Percentiles rank a stretch among this genome's conserved stretches.
phyloP scores from a whole-genome alignment of 2,113 vertebrate genomes.

The Redunca redunca region DNA sequence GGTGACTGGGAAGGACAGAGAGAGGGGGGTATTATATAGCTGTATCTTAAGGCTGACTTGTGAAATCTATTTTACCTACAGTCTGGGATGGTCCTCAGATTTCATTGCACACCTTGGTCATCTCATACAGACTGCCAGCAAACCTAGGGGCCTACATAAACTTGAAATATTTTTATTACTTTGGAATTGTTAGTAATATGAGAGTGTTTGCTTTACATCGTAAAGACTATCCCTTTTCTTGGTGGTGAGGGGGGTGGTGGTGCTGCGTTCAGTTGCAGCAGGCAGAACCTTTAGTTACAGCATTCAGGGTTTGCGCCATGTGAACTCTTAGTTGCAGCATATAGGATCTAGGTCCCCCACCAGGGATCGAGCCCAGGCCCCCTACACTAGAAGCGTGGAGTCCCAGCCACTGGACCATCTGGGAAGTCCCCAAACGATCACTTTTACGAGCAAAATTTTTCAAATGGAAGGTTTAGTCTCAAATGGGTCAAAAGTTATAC shows the following conservation, averaged over 20 bases:
- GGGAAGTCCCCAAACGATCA: not conserved
- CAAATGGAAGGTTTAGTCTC: not conserved
- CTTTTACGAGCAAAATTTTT: not conserved
- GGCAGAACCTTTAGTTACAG: not conserved
- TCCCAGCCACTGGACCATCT: not conserved
- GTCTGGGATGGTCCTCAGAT: not conserved
- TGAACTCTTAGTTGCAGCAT: not conserved
- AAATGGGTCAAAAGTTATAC: not conserved
- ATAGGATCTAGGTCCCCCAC: not conserved
- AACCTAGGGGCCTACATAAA: not conserved
- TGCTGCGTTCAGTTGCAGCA: not conserved
- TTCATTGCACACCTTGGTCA: not conserved
- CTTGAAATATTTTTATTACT: not conserved
- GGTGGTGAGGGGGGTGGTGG: accelerated
- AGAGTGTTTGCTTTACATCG: not conserved
- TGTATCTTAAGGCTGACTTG: not conserved
- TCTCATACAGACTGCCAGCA: not conserved
- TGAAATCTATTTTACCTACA: not conserved
- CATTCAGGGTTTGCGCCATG: not conserved
- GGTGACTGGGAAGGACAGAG: not conserved
- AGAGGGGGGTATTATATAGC: not conserved
- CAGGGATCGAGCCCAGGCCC: not conserved
- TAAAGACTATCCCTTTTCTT: not conserved
- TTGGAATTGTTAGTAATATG: not conserved
- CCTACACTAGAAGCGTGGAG: not conserved